Evolutionary conservation across 1,140 invertebrate genomes (phyloP), one percentile per base, ranked within the genome.

Genomic region (Solenopsis invicta): DNA sequence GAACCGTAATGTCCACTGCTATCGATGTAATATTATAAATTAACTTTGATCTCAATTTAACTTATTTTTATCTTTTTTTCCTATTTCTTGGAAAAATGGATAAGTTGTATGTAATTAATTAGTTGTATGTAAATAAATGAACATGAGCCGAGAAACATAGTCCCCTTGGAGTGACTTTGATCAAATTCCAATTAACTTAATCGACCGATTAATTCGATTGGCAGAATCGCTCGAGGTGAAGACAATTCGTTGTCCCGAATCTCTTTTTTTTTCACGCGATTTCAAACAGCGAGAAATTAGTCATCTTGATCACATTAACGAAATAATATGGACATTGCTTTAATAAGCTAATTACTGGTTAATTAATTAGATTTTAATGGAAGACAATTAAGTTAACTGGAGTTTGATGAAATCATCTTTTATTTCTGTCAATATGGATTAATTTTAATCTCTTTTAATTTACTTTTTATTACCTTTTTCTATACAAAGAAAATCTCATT

Each of bases 331-430:
- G 18, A n/a, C n/a, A 66, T 37, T 66, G n/a, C 9, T 45, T 45
- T 45, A 18, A 67, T 67, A 45, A 67, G 64, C 34, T 45, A 45
- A 45, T 67, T 0, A 18, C 37, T 5, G 10, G 6, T 21, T 21
- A 67, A 21, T 21, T 45, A 45, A 24, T 1, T 21, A 10, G 10
- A 45, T 1, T 10, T 67, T 21, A n/a, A 45, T 21, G 37, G 37
- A 21, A 45, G 37, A 37, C 12, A 37, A 41, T 67, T 67, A 41
- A 67, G n/a, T 67, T 67, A 41, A 67, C 41, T 67, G n/a, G n/a
- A 67, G n/a, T 45, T 41, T 45, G 18, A 67, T 45, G 37, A 9
- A 67, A 45, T 48, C 12, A 12, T 12, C 48, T 10, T 12, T 48
- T 10, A 12, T 48, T 48, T 48, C 12, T 48, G 12, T 48, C 48